Conservation (phyloP, 2,113 vertebrate genomes). For the Pygoscelis antarcticus region DNA sequence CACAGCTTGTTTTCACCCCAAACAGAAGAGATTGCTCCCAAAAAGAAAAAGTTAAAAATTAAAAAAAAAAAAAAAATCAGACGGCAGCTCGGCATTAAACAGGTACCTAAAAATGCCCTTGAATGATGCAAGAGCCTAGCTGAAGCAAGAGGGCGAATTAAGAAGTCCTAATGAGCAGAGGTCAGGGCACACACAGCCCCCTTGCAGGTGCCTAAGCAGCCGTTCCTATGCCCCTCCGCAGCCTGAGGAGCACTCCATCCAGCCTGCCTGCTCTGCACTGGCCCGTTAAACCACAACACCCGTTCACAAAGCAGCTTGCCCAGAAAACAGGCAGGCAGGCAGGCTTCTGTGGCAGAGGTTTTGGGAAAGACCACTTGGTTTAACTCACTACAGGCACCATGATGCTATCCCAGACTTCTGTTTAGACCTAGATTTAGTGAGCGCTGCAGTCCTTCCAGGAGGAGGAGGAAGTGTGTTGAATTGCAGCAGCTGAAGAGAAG, state of each 20-base stretch:
- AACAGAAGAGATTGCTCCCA: not conserved
- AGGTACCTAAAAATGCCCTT: not conserved
- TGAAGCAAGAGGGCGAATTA: not conserved
- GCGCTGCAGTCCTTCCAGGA: not conserved
- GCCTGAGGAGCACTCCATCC: accelerated
- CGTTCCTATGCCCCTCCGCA: accelerated
- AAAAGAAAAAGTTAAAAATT: not conserved
- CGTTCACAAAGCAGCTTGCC: not conserved
- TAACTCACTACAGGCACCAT: not conserved
- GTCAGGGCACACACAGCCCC: not conserved
- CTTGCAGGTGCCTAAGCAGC: not conserved
- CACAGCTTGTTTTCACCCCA: not conserved
- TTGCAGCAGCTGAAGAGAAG: not conserved
- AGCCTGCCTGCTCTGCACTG: not conserved
- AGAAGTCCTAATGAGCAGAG: not conserved
- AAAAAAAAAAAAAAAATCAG: not conserved
- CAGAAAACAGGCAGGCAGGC: not conserved
- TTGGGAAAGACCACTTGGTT: not conserved
- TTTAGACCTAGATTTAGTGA: not conserved
- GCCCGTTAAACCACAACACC: too few relatives aligned
- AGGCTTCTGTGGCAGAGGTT: not conserved
- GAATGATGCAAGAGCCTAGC: not conserved
- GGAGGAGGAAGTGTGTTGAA: not conserved
- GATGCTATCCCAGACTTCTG: not conserved
- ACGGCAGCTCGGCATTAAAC: not conserved